These are phyloP conservation scores for Emydocephalus ijimae DNA, from an alignment of 2,113 vertebrate species.

Conservation along the genomic window DNA sequence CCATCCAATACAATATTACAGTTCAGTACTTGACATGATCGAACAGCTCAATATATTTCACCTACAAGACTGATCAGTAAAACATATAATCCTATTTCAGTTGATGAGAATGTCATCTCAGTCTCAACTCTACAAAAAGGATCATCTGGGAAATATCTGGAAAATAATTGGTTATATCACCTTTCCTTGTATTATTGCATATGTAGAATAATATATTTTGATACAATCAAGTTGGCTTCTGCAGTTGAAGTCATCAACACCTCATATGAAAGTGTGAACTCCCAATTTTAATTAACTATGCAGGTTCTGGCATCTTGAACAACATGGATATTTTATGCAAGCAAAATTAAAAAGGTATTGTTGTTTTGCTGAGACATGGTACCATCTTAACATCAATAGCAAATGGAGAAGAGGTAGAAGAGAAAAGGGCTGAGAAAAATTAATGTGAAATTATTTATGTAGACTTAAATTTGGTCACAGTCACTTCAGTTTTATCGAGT, in stretches of 20 bases:
- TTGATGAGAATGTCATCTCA: not conserved
- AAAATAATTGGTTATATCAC: not conserved
- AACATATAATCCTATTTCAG: not conserved
- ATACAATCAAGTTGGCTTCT: not conserved
- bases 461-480: not conserved
- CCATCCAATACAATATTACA: not conserved
- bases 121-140: not conserved
- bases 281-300: not conserved
- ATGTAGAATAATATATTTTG: not conserved
- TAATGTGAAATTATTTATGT: not conserved
- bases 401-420: not conserved
- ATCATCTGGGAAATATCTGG: not conserved
- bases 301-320: not conserved
- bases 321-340: not conserved
- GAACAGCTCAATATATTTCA: not conserved
- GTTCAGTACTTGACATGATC: not conserved
- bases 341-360: not conserved
- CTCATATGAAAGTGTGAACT: not conserved
- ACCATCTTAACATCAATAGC: not conserved
- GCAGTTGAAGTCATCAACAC: not conserved
- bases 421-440: not conserved
- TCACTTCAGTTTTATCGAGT: not conserved
- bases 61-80: not conserved
- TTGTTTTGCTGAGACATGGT: not conserved
- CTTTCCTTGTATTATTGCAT: not conserved